Conservation (phyloP, 2,888 invertebrate species). For the Apamea sordens region DNA sequence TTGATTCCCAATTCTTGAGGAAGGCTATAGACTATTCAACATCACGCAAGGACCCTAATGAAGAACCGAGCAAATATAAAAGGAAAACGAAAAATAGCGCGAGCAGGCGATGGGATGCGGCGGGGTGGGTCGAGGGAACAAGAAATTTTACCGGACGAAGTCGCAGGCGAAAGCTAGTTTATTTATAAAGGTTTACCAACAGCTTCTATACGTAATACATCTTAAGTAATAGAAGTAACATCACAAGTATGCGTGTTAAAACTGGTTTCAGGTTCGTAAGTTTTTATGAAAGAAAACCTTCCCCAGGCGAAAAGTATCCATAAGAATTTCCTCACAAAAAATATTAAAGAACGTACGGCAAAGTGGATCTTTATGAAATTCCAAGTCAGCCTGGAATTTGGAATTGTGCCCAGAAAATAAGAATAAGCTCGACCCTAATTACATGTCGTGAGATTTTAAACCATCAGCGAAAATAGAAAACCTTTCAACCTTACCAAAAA, state of each 20-base stretch:
- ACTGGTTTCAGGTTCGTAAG: not conserved
- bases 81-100: too few species aligned
- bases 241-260: not conserved
- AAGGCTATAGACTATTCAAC: too few species aligned
- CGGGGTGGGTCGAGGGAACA: not conserved
- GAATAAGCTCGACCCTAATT: constrained; percentile 30
- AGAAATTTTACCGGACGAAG: not conserved
- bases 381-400: constrained; percentile 3
- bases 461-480: not conserved
- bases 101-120: not conserved
- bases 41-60: too few species aligned
- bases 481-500: not conserved
- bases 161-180: not conserved
- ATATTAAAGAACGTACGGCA: constrained; percentile 8
- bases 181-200: not conserved
- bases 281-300: not conserved
- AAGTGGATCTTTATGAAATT: constrained; percentile 29
- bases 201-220: not conserved
- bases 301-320: not conserved
- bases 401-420: constrained; percentile 33
- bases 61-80: too few species aligned
- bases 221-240: not conserved
- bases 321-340: constrained; percentile 5
- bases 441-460: constrained; percentile 7
- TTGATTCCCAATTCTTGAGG: too few species aligned